A percentile compares a stretch with the other conserved stretches of the same genome.
These are phyloP conservation scores for Drosophila saltans DNA, from an alignment of 1,140 invertebrate species.

Conservation along the genomic window DNA sequence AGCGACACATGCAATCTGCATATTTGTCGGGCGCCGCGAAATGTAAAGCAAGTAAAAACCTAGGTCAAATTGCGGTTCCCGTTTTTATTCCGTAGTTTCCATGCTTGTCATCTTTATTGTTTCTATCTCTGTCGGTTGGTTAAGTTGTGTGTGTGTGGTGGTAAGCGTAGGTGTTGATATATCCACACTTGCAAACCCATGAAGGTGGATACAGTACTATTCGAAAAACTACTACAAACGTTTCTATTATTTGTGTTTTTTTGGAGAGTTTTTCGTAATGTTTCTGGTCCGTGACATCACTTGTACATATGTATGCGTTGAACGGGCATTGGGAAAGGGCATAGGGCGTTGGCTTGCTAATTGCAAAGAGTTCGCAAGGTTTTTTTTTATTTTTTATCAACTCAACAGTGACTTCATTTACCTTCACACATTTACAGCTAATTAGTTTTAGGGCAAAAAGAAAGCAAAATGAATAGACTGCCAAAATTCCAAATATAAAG, in stretches of 20 bases:
- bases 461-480: background rate
- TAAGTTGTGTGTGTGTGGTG: conserved; percentile 25
- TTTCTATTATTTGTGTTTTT: conserved; percentile 33
- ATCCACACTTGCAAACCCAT: conserved; percentile 39
- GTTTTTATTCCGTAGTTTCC: conserved; percentile 52
- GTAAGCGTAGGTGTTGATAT: conserved; percentile 69
- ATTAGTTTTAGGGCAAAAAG: conserved; percentile 55
- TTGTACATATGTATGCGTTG: conserved; percentile 49
- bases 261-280: background rate
- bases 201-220: conserved; percentile 32
- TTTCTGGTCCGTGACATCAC: conserved; percentile 40
- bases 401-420: conserved; percentile 68
- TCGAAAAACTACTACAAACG: conserved; percentile 44
- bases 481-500: background rate
- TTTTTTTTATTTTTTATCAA: conserved; percentile 17
- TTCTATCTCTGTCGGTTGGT: conserved; percentile 25
- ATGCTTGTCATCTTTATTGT: conserved; percentile 32
- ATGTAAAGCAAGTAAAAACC: conserved; percentile 72
- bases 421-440: conserved; percentile 68
- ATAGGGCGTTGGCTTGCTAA: conserved; percentile 58
- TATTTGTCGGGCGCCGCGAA: conserved; percentile 75
- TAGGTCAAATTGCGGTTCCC: conserved; percentile 76
- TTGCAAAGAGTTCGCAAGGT: conserved; percentile 52
- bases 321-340: conserved; percentile 3
- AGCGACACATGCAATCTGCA: conserved; percentile 67